A percentile compares a stretch with the other conserved stretches of the same genome.
phyloP scores from a whole-genome alignment of 2,888 invertebrate species.

The Tipula lateralis region DNA sequence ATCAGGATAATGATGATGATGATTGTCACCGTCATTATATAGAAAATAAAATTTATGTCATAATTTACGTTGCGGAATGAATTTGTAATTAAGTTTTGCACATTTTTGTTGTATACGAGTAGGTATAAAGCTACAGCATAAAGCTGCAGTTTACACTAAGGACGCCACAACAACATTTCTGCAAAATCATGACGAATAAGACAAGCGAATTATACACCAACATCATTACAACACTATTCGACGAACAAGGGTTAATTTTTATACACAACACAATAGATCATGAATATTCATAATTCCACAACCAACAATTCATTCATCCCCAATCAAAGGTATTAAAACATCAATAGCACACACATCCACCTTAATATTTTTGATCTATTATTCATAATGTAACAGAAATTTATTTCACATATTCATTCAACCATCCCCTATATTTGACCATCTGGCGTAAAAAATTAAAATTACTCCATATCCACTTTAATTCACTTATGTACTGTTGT shows the following conservation, averaged over 20 bases:
- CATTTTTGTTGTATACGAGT: not conserved
- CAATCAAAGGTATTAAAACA: constrained; percentile 24
- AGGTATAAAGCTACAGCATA: not conserved
- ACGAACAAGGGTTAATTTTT: not conserved
- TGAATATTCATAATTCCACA: not conserved
- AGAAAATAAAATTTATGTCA: not conserved
- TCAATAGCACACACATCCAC: not conserved
- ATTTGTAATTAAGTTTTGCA: not conserved
- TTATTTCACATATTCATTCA: constrained; percentile 6
- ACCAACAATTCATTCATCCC: not conserved
- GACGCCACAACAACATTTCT: not conserved
- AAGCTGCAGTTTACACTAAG: not conserved
- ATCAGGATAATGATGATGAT: constrained; percentile 11
- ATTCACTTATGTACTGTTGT: not conserved
- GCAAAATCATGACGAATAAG: not conserved
- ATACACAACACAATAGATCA: not conserved
- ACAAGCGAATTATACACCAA: not conserved
- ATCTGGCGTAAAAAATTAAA: constrained; percentile 25
- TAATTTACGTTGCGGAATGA: not conserved
- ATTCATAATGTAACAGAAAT: constrained; percentile 19
- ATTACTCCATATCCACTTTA: constrained; percentile 26
- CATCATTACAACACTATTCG: not conserved
- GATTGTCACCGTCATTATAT: not conserved
- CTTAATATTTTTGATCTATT: not conserved
- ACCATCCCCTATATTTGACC: constrained; percentile 26